Conservation (phyloP, 2,113 vertebrate species). For the Hassar affinis region DNA sequence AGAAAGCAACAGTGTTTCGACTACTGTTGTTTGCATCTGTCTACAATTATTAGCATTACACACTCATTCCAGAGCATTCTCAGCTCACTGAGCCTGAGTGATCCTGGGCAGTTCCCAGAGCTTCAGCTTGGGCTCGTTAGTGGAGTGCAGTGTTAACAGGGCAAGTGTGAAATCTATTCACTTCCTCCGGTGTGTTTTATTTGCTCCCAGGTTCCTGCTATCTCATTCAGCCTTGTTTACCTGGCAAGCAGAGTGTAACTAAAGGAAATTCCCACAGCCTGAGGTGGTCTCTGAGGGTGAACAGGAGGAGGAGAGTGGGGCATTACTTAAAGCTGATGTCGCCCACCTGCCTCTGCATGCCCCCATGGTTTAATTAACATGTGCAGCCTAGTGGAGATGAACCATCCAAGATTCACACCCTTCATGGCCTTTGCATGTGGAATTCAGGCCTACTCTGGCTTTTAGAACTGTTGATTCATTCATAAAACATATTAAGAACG, state of each 20-base stretch:
- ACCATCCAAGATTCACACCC: conserved; percentile 77
- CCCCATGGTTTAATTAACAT: conserved; percentile 86
- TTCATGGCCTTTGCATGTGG: conserved; percentile 65
- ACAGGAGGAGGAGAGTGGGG: conserved; percentile 53
- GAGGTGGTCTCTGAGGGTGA: conserved; percentile 64
- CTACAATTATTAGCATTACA: conserved; percentile 51
- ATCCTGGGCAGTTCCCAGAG: conserved; percentile 45
- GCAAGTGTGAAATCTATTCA: conserved; percentile 78
- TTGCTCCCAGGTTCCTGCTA: conserved; percentile 66
- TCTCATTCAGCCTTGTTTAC: conserved; percentile 84
- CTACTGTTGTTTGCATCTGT: conserved; percentile 58
- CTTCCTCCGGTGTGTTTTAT: conserved; percentile 72
- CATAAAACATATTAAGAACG: conserved; percentile 13
- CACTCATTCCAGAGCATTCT: conserved; percentile 40
- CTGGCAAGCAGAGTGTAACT: conserved; percentile 89
- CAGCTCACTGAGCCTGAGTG: conserved; percentile 45
- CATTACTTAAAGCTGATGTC: conserved; percentile 81
- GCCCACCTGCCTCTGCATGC: conserved; percentile 53
- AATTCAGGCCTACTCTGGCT: conserved; percentile 31
- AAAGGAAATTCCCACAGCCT: conserved; percentile 87
- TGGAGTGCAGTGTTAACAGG: conserved; percentile 65
- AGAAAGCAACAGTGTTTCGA: conserved; percentile 60
- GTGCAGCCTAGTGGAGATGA: conserved; percentile 83
- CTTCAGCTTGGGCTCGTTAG: conserved; percentile 69
- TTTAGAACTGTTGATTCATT: conserved; percentile 8